phyloP scores from a whole-genome alignment of 2,113 vertebrate genomes.

The Rissa tridactyla region DNA sequence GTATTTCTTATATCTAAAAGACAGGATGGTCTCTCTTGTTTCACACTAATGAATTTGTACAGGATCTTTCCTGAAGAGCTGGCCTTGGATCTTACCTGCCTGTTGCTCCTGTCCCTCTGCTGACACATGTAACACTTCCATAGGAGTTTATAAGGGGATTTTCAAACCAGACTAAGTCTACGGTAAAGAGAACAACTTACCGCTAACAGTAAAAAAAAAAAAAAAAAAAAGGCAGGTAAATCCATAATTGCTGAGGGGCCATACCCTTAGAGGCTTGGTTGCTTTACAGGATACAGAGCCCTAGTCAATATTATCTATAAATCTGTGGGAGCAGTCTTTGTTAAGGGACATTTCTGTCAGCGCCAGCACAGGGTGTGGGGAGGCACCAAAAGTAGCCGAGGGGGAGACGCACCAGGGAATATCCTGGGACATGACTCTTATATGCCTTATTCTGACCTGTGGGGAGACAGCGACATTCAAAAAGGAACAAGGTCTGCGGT shows the following conservation, averaged over 20 bases:
- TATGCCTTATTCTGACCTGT: background rate
- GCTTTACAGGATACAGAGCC: background rate
- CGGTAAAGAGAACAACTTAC: background rate
- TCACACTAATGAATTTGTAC: background rate
- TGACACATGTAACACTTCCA: background rate
- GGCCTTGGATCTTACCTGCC: background rate
- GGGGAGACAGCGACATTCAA: background rate
- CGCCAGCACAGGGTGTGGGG: fast-evolving
- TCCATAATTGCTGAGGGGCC: background rate
- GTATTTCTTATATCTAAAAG: background rate
- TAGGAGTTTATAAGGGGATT: background rate
- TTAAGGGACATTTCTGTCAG: background rate
- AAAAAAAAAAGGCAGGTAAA: background rate
- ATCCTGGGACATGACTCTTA: background rate
- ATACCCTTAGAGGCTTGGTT: background rate
- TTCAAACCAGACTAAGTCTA: background rate
- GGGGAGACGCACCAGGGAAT: background rate
- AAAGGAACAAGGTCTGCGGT: background rate
- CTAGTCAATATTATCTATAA: background rate
- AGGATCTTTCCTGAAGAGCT: background rate
- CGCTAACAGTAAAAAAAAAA: background rate
- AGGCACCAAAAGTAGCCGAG: background rate
- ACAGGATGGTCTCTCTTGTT: background rate
- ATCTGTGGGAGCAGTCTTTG: background rate
- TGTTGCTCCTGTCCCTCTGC: background rate